These are phyloP conservation scores for Cancer borealis DNA, from an alignment of 2,888 invertebrate species.

Conservation along the genomic window DNA sequence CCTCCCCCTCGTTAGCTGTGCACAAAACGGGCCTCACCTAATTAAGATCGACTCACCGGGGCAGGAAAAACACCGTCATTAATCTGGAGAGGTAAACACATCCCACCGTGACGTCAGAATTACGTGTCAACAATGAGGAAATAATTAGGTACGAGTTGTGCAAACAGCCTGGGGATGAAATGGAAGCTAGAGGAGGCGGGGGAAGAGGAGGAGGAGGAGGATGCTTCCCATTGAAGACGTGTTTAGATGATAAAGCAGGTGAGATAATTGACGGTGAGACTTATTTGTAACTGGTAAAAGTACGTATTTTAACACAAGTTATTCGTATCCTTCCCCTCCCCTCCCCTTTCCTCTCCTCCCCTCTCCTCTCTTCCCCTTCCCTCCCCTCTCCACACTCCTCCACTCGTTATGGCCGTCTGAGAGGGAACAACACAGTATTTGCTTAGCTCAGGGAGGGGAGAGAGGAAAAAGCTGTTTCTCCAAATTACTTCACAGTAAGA, in stretches of 20 bases:
- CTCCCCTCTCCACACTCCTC: background rate
- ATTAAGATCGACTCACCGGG: constrained; percentile 28
- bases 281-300: too few relatives aligned
- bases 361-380: background rate
- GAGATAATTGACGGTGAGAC: background rate
- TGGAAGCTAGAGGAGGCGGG: background rate
- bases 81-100: constrained; percentile 17
- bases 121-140: constrained; percentile 36
- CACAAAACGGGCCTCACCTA: constrained; percentile 18
- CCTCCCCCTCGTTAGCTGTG: background rate
- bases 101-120: background rate
- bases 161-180: constrained; percentile 23
- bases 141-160: constrained; percentile 35
- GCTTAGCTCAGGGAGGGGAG: background rate
- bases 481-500: constrained; percentile 3
- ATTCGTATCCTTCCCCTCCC: background rate
- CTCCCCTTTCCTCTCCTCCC: background rate
- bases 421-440: background rate
- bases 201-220: background rate
- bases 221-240: background rate
- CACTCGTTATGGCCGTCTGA: background rate
- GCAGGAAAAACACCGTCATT: constrained; percentile 34
- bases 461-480: background rate
- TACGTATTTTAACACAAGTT: too few relatives aligned
- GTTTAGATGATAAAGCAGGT: background rate